phyloP scores from a whole-genome alignment of 2,113 vertebrate species.

The Bos indicus region DNA sequence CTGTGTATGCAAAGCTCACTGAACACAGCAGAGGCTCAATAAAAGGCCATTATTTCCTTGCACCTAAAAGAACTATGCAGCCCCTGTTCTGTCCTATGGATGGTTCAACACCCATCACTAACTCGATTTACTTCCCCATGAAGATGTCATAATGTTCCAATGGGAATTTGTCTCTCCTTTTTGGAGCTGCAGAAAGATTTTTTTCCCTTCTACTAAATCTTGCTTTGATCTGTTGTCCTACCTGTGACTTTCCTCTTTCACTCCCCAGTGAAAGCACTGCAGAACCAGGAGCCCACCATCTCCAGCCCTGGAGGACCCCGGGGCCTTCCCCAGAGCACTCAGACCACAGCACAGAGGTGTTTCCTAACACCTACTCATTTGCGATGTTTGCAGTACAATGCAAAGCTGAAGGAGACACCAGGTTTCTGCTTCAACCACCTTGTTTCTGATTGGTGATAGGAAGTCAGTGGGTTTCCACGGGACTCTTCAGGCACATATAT shows the following conservation, averaged over 20 bases:
- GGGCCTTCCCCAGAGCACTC: background rate
- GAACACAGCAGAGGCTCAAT: background rate
- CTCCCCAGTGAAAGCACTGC: background rate
- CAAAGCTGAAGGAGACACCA: background rate
- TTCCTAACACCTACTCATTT: background rate
- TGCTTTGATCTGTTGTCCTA: background rate
- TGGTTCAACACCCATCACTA: background rate
- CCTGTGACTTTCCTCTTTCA: background rate
- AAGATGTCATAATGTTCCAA: background rate
- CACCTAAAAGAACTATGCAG: background rate
- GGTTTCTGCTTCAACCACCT: background rate
- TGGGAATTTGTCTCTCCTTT: background rate
- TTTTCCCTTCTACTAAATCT: background rate
- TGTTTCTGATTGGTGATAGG: background rate
- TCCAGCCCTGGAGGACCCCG: rapidly evolving
- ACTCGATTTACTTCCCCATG: background rate
- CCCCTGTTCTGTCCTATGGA: background rate
- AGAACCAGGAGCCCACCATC: background rate
- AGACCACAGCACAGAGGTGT: background rate
- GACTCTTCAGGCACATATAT: background rate
- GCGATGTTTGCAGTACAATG: background rate
- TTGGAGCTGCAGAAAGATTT: background rate
- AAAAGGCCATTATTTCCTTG: background rate
- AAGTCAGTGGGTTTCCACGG: background rate
- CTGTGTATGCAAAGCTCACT: background rate